Percentiles rank a stretch among this genome's conserved stretches.
Evolutionary conservation across 2,888 invertebrate genomes (phyloP).

Genomic region (Cepaea hortensis): DNA sequence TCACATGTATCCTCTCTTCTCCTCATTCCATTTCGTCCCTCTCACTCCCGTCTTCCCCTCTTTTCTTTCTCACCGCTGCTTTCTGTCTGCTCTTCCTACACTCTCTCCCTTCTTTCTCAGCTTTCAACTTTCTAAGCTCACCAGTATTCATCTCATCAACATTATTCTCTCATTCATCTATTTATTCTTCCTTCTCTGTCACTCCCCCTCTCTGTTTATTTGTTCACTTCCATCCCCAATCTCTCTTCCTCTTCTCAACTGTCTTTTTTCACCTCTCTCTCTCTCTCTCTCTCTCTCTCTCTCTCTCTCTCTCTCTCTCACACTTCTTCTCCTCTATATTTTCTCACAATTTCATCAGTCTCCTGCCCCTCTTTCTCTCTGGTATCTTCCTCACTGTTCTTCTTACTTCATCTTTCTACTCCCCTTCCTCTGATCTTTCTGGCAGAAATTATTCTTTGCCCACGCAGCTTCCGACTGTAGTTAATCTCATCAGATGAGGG

Average conservation of each 20-base stretch:
- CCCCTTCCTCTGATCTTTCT: too few relatives aligned
- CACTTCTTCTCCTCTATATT: too few relatives aligned
- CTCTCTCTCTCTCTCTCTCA: background rate
- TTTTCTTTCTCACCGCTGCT: background rate
- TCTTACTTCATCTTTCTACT: background rate
- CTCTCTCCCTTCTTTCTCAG: background rate
- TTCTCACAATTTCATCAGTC: too few relatives aligned
- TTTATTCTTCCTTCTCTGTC: conserved; percentile 5
- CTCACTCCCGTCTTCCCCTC: too few relatives aligned
- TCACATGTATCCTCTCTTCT: too few relatives aligned
- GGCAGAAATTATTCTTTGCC: background rate
- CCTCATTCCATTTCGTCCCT: too few relatives aligned
- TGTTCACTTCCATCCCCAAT: background rate
- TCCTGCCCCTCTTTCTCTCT: too few relatives aligned
- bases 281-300: background rate
- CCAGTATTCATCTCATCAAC: background rate
- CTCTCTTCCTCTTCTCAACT: background rate
- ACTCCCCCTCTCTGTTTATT: background rate
- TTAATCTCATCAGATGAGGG: background rate
- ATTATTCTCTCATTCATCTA: background rate
- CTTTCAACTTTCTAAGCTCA: too few relatives aligned
- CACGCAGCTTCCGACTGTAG: too few relatives aligned
- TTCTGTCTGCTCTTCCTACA: background rate
- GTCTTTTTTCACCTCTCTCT: background rate
- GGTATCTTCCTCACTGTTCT: too few relatives aligned